Conservation (phyloP, 2,113 vertebrate species). For the Damaliscus lunatus region DNA sequence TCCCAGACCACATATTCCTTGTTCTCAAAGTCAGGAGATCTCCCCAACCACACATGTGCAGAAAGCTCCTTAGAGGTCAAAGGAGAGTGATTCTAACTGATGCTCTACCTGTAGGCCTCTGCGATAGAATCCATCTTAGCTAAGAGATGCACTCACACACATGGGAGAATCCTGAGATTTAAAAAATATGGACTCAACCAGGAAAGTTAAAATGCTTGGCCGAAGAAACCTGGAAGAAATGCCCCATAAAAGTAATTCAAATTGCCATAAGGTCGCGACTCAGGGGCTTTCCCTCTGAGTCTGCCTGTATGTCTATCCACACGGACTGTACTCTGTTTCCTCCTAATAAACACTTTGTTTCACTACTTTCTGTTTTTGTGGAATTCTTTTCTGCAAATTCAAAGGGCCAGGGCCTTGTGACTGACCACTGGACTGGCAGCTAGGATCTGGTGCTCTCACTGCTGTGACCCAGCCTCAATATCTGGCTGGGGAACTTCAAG, state of each 20-base stretch:
- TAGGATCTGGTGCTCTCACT: neutral
- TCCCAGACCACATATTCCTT: neutral
- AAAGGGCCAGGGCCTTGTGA: neutral
- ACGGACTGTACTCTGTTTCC: neutral
- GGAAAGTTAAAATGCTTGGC: neutral
- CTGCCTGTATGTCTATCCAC: neutral
- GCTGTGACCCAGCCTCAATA: neutral
- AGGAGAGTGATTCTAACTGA: neutral
- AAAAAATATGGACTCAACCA: neutral
- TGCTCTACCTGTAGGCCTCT: neutral
- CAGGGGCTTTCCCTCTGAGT: neutral
- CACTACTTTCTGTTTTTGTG: neutral
- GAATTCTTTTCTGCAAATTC: neutral
- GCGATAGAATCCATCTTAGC: neutral
- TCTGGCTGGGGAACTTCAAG: neutral
- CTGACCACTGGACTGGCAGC: neutral
- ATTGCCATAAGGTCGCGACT: neutral
- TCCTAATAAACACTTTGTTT: neutral
- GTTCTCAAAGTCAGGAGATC: neutral
- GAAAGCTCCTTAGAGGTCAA: neutral
- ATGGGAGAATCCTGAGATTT: neutral
- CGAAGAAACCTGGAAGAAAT: neutral
- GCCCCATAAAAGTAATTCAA: neutral
- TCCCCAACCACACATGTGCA: neutral
- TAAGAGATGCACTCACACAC: neutral